Conservation (phyloP, 2,888 invertebrate species). For the Allophyes oxyacanthae region DNA sequence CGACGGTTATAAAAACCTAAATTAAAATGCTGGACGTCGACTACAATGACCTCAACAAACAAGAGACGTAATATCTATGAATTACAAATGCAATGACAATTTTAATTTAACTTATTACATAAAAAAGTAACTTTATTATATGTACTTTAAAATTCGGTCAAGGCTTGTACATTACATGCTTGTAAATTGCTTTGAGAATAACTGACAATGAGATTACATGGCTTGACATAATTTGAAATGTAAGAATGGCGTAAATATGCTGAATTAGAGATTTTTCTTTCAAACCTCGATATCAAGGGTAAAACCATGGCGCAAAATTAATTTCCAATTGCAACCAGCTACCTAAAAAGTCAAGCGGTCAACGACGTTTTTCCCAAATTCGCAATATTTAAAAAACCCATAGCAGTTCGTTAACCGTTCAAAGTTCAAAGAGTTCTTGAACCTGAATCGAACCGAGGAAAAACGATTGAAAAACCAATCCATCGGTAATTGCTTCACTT, state of each 20-base stretch:
- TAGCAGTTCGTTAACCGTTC: constrained; percentile 18
- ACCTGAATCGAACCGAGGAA: constrained; percentile 20
- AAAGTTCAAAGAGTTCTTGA: constrained; percentile 34
- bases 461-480: constrained; percentile 31
- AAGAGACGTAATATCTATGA: constrained; percentile 30
- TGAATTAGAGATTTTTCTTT: too few relatives aligned
- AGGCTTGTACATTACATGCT: constrained; percentile 20
- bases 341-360: constrained; percentile 3
- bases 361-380: not conserved
- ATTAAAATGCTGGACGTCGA: constrained; percentile 2
- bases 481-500: constrained; percentile 41
- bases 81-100: constrained; percentile 26
- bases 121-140: constrained; percentile 24
- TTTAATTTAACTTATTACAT: constrained; percentile 20
- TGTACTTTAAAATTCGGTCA: constrained; percentile 36
- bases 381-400: not conserved
- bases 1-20: not conserved
- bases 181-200: too few relatives aligned
- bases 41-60: constrained; percentile 20
- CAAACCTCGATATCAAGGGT: not conserved
- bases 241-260: too few relatives aligned
- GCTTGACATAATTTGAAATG: too few relatives aligned
- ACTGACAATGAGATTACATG: too few relatives aligned
- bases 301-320: constrained; percentile 1
- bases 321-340: not conserved